Evolutionary conservation across 2,888 invertebrate species (phyloP).

Genomic region (Noctua fimbriata): DNA sequence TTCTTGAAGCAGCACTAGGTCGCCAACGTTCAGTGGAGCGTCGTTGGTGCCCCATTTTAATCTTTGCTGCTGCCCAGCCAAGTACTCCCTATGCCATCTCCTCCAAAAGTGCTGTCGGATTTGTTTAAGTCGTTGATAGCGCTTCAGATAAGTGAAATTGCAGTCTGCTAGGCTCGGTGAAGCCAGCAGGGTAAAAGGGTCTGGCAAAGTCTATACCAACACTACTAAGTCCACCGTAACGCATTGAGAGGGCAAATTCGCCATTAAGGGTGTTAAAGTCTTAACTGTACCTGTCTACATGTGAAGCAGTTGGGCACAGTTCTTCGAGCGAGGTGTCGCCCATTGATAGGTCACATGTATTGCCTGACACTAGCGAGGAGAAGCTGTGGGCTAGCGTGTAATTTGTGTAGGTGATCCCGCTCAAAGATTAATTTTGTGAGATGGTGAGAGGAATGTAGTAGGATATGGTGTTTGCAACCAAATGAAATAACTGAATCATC

Average conservation of each 20-base stretch:
- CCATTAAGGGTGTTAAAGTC: background rate
- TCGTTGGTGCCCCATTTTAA: too few species aligned
- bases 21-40: too few species aligned
- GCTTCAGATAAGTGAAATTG: too few species aligned
- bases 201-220: background rate
- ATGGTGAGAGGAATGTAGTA: background rate
- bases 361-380: background rate
- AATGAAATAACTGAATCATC: background rate
- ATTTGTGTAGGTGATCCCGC: background rate
- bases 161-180: too few species aligned
- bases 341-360: background rate
- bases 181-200: background rate
- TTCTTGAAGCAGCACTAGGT: background rate
- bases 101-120: too few species aligned
- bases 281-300: background rate
- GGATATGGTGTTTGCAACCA: background rate
- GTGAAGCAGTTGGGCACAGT: background rate
- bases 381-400: background rate
- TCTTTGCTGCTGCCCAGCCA: too few species aligned
- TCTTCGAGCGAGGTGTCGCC: background rate
- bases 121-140: too few species aligned
- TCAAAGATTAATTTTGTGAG: slow-evolving; percentile 10
- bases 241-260: background rate
- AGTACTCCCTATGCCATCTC: too few species aligned
- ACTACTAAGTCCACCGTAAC: background rate